Percentiles rank a stretch among this genome's conserved stretches.
Evolutionary conservation across 1,140 invertebrate species (phyloP).

Genomic region (Temnothorax longispinosus): DNA sequence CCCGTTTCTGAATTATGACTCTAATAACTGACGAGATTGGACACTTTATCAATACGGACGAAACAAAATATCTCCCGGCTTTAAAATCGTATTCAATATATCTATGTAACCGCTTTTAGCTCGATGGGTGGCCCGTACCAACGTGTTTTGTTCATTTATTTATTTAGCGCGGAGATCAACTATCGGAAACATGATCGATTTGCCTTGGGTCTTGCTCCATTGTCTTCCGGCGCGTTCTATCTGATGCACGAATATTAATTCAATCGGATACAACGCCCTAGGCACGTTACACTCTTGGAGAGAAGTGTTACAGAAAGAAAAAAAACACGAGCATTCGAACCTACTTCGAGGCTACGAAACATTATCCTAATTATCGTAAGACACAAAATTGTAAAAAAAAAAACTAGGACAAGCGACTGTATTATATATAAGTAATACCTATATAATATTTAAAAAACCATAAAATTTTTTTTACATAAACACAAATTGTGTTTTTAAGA

Average conservation of each 20-base stretch:
- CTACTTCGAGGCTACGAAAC: background rate
- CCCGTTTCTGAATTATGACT: conserved; percentile 6
- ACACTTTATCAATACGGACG: conserved; percentile 2
- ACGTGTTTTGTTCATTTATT: conserved; percentile 51
- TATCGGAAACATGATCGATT: conserved; percentile 62
- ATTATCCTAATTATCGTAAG: conserved; percentile 25
- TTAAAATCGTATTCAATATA: conserved; percentile 30
- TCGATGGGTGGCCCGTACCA: conserved; percentile 43
- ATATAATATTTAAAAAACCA: no score
- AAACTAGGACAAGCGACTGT: background rate
- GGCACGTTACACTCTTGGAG: conserved; percentile 22
- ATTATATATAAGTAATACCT: background rate
- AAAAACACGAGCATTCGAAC: background rate
- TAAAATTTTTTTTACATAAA: no score
- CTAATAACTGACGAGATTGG: conserved; percentile 8
- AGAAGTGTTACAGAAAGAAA: conserved; percentile 17
- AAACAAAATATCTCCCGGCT: background rate
- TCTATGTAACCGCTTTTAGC: conserved; percentile 15
- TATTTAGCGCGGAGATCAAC: conserved; percentile 36
- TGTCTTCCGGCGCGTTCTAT: conserved; percentile 40
- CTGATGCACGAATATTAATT: conserved; percentile 67
- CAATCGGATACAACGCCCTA: conserved; percentile 35
- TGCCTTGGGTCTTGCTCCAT: conserved; percentile 49
- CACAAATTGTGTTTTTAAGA: background rate
- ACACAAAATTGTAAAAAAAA: background rate